These are phyloP conservation scores for Philopotamus ludificatus DNA, from an alignment of 1,140 invertebrate genomes.

Conservation along the genomic window DNA sequence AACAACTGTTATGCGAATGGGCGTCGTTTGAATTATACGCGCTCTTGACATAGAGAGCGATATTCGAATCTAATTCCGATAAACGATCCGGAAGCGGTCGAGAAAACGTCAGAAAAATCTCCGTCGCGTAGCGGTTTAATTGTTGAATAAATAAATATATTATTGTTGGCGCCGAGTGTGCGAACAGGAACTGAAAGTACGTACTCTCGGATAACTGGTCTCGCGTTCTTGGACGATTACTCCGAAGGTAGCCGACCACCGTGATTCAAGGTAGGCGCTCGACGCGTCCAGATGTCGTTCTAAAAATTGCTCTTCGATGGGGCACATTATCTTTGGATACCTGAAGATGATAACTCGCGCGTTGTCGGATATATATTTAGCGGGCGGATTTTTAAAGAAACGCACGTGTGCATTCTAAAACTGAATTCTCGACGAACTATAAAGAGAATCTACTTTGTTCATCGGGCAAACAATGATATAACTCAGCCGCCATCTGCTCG, in stretches of 20 bases:
- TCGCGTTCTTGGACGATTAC: constrained; percentile 6
- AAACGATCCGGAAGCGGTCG: neutral
- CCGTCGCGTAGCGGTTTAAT: too few species aligned
- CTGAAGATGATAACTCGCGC: too few species aligned
- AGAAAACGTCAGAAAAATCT: neutral
- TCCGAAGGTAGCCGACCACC: neutral
- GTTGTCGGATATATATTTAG: neutral
- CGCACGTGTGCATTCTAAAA: constrained; percentile 16
- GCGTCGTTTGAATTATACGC: too few species aligned
- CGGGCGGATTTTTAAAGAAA: neutral
- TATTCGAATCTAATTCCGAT: neutral
- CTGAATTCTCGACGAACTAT: neutral
- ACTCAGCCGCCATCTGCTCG: constrained; percentile 9
- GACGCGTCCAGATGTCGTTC: neutral
- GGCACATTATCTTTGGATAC: too few species aligned
- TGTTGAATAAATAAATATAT: constrained; percentile 12
- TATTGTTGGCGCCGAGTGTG: neutral
- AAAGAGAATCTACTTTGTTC: neutral
- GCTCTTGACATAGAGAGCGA: too few species aligned
- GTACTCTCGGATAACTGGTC: constrained; percentile 12
- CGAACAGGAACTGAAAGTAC: constrained; percentile 6
- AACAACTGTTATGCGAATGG: too few species aligned
- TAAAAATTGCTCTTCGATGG: too few species aligned
- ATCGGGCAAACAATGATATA: constrained; percentile 9
- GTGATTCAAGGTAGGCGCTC: neutral